phyloP scores from a whole-genome alignment of 2,888 invertebrate genomes.

The Amphiduros pacificus region DNA sequence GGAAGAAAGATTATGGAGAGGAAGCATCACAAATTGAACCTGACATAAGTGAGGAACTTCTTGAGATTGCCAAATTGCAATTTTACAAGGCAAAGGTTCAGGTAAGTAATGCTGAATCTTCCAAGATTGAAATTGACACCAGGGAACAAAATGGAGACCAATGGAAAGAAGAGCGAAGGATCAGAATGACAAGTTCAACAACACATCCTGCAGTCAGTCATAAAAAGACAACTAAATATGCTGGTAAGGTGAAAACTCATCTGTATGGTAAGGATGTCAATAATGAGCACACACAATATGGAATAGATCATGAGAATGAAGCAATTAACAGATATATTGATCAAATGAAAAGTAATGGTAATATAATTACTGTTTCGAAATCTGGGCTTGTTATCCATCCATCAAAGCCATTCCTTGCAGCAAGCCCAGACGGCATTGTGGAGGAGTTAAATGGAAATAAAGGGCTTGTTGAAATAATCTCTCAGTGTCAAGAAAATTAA shows the following conservation, averaged over 20 bases:
- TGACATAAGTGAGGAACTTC: not conserved
- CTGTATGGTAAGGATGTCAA: not conserved
- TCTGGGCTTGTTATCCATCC: not conserved
- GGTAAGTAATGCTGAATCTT: not conserved
- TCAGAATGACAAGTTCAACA: not conserved
- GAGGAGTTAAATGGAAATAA: not conserved
- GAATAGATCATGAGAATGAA: not conserved
- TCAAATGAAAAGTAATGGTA: not conserved
- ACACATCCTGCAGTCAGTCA: not conserved
- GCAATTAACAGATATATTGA: not conserved
- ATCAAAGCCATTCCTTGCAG: not conserved
- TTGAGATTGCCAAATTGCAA: not conserved
- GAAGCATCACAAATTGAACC: not conserved
- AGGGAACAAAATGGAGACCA: not conserved
- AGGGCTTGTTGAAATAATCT: not conserved
- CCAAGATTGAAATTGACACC: not conserved
- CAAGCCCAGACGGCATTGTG: not conserved
- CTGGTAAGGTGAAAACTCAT: too few species aligned
- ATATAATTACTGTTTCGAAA: not conserved
- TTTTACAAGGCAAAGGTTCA: not conserved
- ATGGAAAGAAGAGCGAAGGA: not conserved
- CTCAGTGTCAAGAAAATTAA: not conserved
- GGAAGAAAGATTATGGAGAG: not conserved
- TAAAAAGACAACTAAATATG: too few species aligned
- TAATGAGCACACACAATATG: not conserved